Percentiles rank a stretch among this genome's conserved stretches.
Evolutionary conservation across 2,888 invertebrate genomes (phyloP).

Genomic region (Apoderus coryli): DNA sequence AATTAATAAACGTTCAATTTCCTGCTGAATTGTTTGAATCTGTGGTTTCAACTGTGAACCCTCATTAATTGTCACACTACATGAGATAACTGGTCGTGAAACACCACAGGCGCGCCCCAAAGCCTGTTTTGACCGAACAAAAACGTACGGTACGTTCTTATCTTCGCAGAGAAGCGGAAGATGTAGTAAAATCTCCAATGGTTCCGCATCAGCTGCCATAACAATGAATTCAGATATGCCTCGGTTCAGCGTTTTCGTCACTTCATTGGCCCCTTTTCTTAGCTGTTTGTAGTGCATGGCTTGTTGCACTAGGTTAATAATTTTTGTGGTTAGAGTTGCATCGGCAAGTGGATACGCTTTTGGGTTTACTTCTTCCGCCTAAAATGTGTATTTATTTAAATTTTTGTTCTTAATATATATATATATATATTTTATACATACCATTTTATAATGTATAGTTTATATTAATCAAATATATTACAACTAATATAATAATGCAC

Average conservation of each 20-base stretch:
- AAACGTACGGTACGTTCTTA: slow-evolving; percentile 97
- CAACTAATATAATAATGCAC: too few relatives aligned
- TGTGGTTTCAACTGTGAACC: slow-evolving; percentile 94
- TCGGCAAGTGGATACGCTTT: slow-evolving; percentile 98
- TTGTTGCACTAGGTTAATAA: slow-evolving; percentile 90
- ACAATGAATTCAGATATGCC: slow-evolving; percentile 91
- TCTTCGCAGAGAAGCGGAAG: slow-evolving; percentile 96
- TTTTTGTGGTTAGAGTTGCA: slow-evolving; percentile 79
- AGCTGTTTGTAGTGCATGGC: slow-evolving; percentile 94
- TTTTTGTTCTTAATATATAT: too few relatives aligned
- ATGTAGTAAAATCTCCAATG: slow-evolving; percentile 92
- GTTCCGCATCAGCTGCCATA: slow-evolving; percentile 97
- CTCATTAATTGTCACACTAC: slow-evolving; percentile 89
- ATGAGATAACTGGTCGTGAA: slow-evolving; percentile 89
- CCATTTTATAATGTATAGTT: too few relatives aligned
- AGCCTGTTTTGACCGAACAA: slow-evolving; percentile 91
- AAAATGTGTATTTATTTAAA: too few relatives aligned
- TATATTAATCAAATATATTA: too few relatives aligned
- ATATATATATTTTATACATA: too few relatives aligned
- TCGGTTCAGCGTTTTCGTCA: slow-evolving; percentile 70
- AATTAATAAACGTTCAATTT: slow-evolving; percentile 94
- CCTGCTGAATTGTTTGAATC: slow-evolving; percentile 81
- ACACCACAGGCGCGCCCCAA: slow-evolving; percentile 96
- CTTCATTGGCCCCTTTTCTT: slow-evolving; percentile 97
- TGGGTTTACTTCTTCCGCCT: slow-evolving; percentile 80